Evolutionary conservation across 2,888 invertebrate genomes (phyloP).

Genomic region (Julus scandinavius): DNA sequence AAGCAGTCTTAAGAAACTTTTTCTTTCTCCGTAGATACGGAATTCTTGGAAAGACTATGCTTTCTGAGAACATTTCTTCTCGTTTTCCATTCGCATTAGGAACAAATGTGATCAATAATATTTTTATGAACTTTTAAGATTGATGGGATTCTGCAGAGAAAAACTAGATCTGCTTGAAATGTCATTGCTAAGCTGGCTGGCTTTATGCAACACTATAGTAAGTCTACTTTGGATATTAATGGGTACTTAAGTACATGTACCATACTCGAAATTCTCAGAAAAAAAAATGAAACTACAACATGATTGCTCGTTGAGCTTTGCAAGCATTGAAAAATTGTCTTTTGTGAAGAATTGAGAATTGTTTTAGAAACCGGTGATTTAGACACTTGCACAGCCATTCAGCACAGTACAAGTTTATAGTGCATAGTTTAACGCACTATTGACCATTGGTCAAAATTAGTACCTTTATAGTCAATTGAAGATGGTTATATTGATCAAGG

Average conservation of each 20-base stretch:
- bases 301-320: too few relatives aligned
- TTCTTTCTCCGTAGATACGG: not conserved
- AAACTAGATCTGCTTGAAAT: not conserved
- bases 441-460: too few relatives aligned
- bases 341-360: too few relatives aligned
- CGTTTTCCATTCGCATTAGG: not conserved
- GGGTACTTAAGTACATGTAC: not conserved
- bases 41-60: not conserved
- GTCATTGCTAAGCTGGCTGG: not conserved
- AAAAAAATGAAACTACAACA: not conserved
- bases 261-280: not conserved
- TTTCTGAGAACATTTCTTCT: not conserved
- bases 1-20: not conserved
- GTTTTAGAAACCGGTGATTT: too few relatives aligned
- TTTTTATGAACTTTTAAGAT: not conserved
- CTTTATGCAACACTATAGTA: not conserved
- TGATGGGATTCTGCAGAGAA: not conserved
- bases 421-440: too few relatives aligned
- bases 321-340: too few relatives aligned
- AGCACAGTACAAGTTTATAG: too few relatives aligned
- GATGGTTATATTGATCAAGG: too few relatives aligned
- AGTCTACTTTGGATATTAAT: not conserved
- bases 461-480: too few relatives aligned
- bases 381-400: too few relatives aligned
- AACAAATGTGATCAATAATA: conserved; percentile 1